Base-by-base conservation (phyloP, 2,888 invertebrate genomes). In the Noctua comes region DNA sequence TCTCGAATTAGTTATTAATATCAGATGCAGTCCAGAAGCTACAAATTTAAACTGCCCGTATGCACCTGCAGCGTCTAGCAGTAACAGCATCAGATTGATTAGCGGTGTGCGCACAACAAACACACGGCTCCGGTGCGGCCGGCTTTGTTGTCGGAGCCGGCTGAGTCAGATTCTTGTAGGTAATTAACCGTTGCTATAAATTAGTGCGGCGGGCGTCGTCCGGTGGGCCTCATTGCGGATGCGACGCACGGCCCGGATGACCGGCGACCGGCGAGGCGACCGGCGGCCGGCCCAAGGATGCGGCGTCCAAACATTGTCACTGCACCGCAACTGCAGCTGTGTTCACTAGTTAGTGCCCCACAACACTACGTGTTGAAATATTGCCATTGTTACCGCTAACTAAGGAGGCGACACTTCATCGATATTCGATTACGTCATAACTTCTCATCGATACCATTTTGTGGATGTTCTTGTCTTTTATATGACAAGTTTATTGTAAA, bases 101-200 rank as follows among this genome's bases (percentile, higher is more conserved):
- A 88, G 87, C 85, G 86, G 80, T 80, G 83, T 86, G 86, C 85
- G 75, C 84, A 90, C 90, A 89, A 92, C 90, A 89, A 92, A 91
- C 92, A 90, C 84, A 77, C 78, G 84, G 87, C 88, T 90, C 84
- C 88, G 86, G 87, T 86, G 91, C 82, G 80, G 85, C 80, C 73
- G 68, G 83, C 89, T 92, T 92, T 93, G 93, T 92, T 90, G 88
- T 90, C 87, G 84, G 86, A 89, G 79, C 83, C 83, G 86, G 89
- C 92, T 93, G 92, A 94, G 90, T 94, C 92, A 93, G 94, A 94
- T 95, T 95, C 94, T 93, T 94, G 94, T 93, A 92, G 92, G 94
- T 95, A 95, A 95, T 95, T 95, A 95, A 94, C 93, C 92, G 93
- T 93, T 90, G 94, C 93, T 94, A 95, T 95, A 95, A 95, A 95